Evolutionary conservation across 2,888 invertebrate species (phyloP), one percentile per base, ranked within the genome.

Genomic region (Ichneumon xanthorius): DNA sequence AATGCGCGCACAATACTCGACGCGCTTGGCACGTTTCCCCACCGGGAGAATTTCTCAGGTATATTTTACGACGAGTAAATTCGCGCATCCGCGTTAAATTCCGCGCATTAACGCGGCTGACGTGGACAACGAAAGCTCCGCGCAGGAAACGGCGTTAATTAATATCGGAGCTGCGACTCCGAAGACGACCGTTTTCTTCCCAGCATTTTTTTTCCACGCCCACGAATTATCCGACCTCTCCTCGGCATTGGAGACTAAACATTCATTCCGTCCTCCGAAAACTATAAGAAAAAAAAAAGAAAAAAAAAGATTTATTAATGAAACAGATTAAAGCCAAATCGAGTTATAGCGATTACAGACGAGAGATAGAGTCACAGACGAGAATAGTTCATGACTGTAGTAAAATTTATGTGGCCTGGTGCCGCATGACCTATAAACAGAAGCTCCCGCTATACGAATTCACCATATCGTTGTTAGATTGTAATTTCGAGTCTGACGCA

Each of bases 341-440:
- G 87, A 88, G 85, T 91, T 86, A 89, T 88, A 76, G 73, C 71
- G 67, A 72, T 72, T 61, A 68, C 71, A 7, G 37, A 33, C 48
- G 68, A 30, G 53, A 40, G 63, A 72, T 63, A 77, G 73, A 89
- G 90, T 92, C 91, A 92, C 85, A 82, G 88, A 89, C 89, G 84
- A 88, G 92, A 93, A 93, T 92, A 93, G 91, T 91, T 87, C 86
- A 89, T 84, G 87, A 89, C 82, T 88, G 78, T 85, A 80, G 86
- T 85, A 85, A 88, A 88, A 86, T 86, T 87, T 83, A 87, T 86
- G 86, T 85, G 79, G 53, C 83, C 78, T 80, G 55, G 61, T 73
- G 73, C 84, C 82, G 89, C 87, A 86, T 89, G 85, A 86, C 86
- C 88, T 88, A 85, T 85, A 85, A 88, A 87, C 85, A 77, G 82